phyloP scores from a whole-genome alignment of 2,888 invertebrate species.

The Shargacucullia verbasci region DNA sequence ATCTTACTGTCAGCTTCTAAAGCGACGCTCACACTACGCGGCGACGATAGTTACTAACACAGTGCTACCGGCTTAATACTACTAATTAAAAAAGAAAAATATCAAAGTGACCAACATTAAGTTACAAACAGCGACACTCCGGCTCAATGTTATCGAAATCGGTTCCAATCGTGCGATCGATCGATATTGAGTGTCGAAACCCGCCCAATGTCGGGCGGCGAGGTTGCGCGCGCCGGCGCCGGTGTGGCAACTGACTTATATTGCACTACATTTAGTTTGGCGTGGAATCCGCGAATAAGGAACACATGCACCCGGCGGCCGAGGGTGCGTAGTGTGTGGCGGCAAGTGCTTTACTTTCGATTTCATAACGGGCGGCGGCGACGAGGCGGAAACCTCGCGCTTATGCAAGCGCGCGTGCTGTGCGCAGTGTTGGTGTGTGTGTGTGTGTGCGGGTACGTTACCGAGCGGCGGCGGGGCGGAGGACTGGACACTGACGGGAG shows the following conservation, averaged over 20 bases:
- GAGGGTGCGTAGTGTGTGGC: conserved; percentile 10
- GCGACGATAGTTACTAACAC: background rate
- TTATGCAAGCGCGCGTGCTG: conserved; percentile 61
- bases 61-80: background rate
- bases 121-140: too few species aligned
- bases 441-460: conserved; percentile 72
- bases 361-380: conserved; percentile 58
- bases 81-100: conserved; percentile 16
- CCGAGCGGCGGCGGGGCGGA: conserved; percentile 59
- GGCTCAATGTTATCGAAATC: conserved; percentile 74
- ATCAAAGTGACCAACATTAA: conserved; percentile 12
- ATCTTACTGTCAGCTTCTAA: too few species aligned
- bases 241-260: conserved; percentile 61
- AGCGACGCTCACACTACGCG: background rate
- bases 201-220: conserved; percentile 67
- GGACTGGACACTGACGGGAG: conserved; percentile 64
- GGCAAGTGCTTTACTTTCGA: conserved; percentile 40
- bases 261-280: conserved; percentile 41
- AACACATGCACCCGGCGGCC: background rate
- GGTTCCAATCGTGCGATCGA: conserved; percentile 63
- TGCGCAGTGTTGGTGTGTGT: conserved; percentile 50
- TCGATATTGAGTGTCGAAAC: conserved; percentile 69
- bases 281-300: conserved; percentile 1
- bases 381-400: conserved; percentile 59
- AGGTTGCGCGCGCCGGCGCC: conserved; percentile 63